A percentile compares a stretch with the other conserved stretches of the same genome.
phyloP scores from a whole-genome alignment of 2,113 vertebrate genomes.

The Chrysemys picta region DNA sequence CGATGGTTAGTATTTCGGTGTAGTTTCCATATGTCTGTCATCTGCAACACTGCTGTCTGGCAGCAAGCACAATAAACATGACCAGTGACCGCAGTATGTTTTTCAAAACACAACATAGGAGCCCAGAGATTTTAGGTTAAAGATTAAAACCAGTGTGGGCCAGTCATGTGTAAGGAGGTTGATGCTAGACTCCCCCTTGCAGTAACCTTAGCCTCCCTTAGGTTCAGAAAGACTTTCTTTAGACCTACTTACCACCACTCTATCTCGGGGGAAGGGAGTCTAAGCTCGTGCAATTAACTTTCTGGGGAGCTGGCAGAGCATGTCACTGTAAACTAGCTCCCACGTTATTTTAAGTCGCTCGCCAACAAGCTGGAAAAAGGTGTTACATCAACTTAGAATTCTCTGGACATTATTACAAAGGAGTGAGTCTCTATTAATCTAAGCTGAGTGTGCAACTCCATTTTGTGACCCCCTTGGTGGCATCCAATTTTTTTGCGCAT shows the following conservation, averaged over 20 bases:
- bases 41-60: not conserved
- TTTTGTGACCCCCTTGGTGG: not conserved
- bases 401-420: not conserved
- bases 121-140: not conserved
- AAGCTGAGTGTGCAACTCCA: not conserved
- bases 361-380: not conserved
- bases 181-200: not conserved
- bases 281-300: constrained; percentile 3
- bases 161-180: accelerated
- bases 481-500: not conserved
- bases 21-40: not conserved
- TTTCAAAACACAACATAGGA: not conserved
- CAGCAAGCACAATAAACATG: not conserved
- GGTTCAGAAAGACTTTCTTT: not conserved
- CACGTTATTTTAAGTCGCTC: constrained; percentile 21
- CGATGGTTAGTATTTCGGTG: not conserved
- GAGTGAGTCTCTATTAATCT: not conserved
- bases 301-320: constrained; percentile 13
- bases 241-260: constrained; percentile 6
- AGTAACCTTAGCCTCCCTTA: not conserved
- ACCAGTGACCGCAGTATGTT: not conserved
- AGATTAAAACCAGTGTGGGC: not conserved
- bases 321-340: not conserved
- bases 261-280: not conserved
- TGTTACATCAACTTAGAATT: not conserved